A percentile compares a stretch with the other conserved stretches of the same genome.
Conservation (phyloP, 2,113 vertebrate genomes). For the Syngnathus scovelli region DNA sequence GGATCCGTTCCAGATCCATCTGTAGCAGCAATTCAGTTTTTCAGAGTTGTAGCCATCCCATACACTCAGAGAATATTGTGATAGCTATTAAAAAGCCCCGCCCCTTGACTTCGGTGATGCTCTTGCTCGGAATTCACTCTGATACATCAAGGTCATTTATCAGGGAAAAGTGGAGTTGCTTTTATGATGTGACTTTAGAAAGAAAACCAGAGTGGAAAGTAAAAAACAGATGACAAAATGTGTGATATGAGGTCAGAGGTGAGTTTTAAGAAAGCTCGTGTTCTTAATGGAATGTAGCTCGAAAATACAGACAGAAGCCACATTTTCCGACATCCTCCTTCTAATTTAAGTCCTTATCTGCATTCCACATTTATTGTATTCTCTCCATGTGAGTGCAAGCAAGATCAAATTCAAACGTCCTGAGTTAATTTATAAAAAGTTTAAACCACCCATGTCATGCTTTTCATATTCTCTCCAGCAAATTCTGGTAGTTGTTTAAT, state of each 20-base stretch:
- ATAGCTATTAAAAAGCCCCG: constrained; percentile 51
- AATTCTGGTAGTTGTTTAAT: constrained; percentile 50
- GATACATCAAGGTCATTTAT: constrained; percentile 70
- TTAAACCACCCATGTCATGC: constrained; percentile 44
- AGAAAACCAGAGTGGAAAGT: constrained; percentile 27
- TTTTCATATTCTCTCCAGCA: constrained; percentile 36
- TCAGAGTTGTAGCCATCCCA: too few relatives aligned
- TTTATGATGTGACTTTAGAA: constrained; percentile 61
- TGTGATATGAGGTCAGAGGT: not conserved
- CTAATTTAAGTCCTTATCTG: not conserved
- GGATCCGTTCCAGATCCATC: too few relatives aligned
- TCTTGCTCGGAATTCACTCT: constrained; percentile 52
- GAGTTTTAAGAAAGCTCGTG: not conserved
- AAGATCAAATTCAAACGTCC: constrained; percentile 12
- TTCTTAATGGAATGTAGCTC: not conserved
- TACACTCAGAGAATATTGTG: constrained; percentile 21
- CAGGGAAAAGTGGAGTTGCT: constrained; percentile 35
- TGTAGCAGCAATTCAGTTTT: too few relatives aligned
- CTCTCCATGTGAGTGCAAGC: not conserved
- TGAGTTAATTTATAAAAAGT: constrained; percentile 32
- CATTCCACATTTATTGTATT: not conserved
- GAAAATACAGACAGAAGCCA: not conserved
- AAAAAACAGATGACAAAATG: not conserved
- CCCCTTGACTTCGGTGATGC: constrained; percentile 42
- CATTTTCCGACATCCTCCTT: not conserved